Evolutionary conservation across 2,113 vertebrate species (phyloP), one percentile per base, ranked within the genome.

Genomic region (Aegithalos caudatus): DNA sequence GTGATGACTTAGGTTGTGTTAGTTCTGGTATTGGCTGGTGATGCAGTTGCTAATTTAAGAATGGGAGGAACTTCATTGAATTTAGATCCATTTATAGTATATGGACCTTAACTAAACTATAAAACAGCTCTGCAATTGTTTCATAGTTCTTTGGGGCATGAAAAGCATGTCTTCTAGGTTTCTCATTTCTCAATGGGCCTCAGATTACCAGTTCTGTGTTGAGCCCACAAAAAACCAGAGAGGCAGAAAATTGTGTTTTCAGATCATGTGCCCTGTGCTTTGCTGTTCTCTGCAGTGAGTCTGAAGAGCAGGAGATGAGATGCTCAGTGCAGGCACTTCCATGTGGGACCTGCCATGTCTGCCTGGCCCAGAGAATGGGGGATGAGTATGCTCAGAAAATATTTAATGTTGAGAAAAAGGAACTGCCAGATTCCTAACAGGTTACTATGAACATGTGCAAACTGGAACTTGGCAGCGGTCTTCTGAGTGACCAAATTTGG

Each of bases 401-500:
- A 70, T 9, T 66, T 21, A 44, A n/a, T 64, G 20, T 40, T 83
- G 47, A 81, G 48, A 48, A 92, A 82, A 91, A 33, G 19, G 16
- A 87, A n/a, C 23, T 91, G 54, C 54, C 81, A 62, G 61, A 64
- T 80, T 85, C 57, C 38, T 57, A 82, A 18, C 29, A 56, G 50
- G 35, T 89, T 92, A 48, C 78, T 66, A 7, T 62, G 87, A 70
- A 73, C 13, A 17, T 27, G 51, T 77, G 40, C 54, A 81, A 86
- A 56, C 33, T 77, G 14, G 14, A 89, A 65, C 60, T 73, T 92
- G 74, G 70, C 84, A 88, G 35, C 57, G 2, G 6, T 57, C 50
- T 88, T 82, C 48, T 66, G 38, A 69, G 56, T 78, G 76, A 94
- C 82, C 76, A 86, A 80, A 92, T 94, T 66, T 83, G 88, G 94